Conservation (phyloP, 92 coral and sea anemone genomes). For the Paragorgia papillata region DNA sequence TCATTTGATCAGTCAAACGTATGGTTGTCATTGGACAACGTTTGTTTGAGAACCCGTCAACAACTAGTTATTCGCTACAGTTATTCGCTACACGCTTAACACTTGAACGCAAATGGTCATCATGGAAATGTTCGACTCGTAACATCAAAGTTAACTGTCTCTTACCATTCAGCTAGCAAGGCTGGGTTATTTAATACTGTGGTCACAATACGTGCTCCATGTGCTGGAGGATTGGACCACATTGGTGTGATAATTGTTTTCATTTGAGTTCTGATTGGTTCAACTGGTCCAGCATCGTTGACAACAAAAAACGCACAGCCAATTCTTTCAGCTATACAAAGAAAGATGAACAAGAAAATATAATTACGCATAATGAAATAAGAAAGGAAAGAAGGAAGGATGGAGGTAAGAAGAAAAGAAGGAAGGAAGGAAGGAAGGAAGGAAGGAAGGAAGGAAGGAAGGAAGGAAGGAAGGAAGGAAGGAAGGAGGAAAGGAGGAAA, state of each 20-base stretch:
- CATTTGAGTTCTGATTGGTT: constrained; percentile 77
- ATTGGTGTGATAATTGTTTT: constrained; percentile 87
- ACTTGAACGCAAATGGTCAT: too few species aligned
- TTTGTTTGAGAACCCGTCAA: too few species aligned
- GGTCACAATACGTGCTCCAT: constrained; percentile 92
- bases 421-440: neutral
- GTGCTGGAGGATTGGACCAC: constrained; percentile 98
- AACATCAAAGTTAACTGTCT: too few species aligned
- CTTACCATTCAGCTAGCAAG: constrained; percentile 72
- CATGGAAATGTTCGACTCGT: too few species aligned
- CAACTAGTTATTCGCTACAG: too few species aligned
- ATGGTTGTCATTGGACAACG: too few species aligned
- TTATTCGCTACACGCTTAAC: too few species aligned
- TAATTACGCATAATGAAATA: too few species aligned
- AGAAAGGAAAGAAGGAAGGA: neutral
- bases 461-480: neutral
- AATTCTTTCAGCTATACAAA: constrained; percentile 69
- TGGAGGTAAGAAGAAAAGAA: neutral
- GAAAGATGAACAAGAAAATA: neutral
- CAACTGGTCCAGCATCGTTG: constrained; percentile 70
- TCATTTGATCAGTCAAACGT: too few species aligned
- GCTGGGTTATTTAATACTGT: constrained; percentile 78
- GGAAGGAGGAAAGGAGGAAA: neutral
- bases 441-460: neutral
- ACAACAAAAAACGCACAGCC: constrained; percentile 83